These are phyloP conservation scores for Eciton burchellii DNA, from an alignment of 1,140 invertebrate species.

Conservation along the genomic window DNA sequence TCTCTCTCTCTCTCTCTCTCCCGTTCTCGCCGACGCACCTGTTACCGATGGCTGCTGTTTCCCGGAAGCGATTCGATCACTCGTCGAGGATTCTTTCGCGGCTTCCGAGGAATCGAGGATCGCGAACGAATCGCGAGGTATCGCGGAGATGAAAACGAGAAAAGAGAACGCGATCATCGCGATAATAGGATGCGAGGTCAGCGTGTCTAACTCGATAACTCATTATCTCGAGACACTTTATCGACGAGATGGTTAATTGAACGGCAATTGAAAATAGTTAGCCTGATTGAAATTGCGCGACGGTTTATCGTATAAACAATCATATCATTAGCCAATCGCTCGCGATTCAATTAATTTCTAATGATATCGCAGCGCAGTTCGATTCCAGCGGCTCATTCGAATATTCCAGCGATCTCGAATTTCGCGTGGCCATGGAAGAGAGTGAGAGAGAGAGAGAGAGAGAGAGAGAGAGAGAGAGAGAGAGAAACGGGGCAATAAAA, in stretches of 20 bases:
- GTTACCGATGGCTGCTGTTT: conserved; percentile 17
- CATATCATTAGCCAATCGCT: conserved; percentile 6
- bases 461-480: too few species aligned
- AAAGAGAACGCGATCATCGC: neutral
- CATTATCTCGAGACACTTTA: conserved; percentile 32
- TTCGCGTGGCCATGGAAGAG: neutral
- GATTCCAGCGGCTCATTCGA: neutral
- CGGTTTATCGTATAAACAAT: conserved; percentile 31
- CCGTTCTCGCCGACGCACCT: neutral
- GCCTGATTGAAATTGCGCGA: conserved; percentile 14
- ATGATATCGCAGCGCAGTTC: neutral
- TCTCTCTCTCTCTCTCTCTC: conserved; percentile 63
- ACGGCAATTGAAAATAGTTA: conserved; percentile 15
- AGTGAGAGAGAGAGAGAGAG: too few species aligned
- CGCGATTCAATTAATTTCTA: conserved; percentile 24
- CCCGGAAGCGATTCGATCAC: conserved; percentile 8
- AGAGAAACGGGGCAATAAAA: neutral
- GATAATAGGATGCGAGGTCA: neutral
- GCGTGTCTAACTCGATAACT: neutral
- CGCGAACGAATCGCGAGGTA: neutral
- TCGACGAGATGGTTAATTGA: conserved; percentile 8
- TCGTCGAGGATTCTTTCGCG: neutral
- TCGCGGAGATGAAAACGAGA: neutral
- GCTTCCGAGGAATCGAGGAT: neutral
- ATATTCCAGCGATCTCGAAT: neutral